phyloP scores from a whole-genome alignment of 2,888 invertebrate genomes.

The Rhagium mordax region DNA sequence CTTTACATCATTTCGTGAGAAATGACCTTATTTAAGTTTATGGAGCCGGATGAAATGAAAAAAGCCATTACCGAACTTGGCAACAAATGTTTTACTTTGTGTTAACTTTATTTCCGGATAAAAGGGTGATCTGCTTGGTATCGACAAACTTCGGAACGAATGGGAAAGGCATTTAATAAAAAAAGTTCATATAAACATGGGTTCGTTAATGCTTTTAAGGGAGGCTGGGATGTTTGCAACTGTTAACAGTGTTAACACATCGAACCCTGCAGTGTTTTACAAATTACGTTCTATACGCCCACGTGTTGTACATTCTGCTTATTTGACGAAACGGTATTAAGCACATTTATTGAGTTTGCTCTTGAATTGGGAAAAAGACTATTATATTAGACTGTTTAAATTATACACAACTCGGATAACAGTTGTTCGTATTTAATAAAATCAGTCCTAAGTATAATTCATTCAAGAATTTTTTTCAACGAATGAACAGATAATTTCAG shows the following conservation, averaged over 20 bases:
- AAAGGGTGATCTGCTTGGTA: constrained; percentile 4
- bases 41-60: constrained; percentile 2
- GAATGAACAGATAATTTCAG: too few species aligned
- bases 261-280: neutral
- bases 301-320: neutral
- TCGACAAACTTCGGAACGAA: neutral
- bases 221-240: neutral
- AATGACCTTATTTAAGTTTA: neutral
- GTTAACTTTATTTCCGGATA: constrained; percentile 22
- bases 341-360: neutral
- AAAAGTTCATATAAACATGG: constrained; percentile 23
- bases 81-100: constrained; percentile 26
- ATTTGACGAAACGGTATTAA: neutral
- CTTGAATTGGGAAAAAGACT: too few species aligned
- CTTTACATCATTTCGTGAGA: neutral
- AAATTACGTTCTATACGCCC: neutral
- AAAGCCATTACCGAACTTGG: constrained; percentile 19
- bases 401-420: too few species aligned
- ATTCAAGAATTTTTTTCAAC: too few species aligned
- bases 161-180: constrained; percentile 20
- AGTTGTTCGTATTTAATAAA: too few species aligned
- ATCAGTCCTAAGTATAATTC: too few species aligned
- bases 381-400: too few species aligned
- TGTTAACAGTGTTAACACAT: constrained; percentile 12
- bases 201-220: constrained; percentile 1